Base-by-base conservation (phyloP, 2,888 invertebrate species). In the Papilio elwesi region DNA sequence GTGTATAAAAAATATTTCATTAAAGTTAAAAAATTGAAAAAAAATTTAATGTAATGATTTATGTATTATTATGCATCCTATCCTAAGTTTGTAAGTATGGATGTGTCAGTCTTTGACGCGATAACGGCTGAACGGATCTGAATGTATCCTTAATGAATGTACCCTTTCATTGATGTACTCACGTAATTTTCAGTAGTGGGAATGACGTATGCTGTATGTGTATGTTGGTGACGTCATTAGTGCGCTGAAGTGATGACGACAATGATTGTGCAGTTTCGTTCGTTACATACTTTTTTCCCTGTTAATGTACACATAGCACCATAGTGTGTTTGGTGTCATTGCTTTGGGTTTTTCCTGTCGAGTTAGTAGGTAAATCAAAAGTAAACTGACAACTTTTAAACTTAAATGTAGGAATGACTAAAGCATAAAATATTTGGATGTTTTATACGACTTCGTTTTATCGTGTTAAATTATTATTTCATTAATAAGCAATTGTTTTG, bases 191-290 rank as follows among this genome's bases (percentile, higher is more conserved):
- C 36, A 57, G 57, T 57, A 26, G 15, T 59, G 38, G 38, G 38
- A 38, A 16, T 65, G 48, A 49, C 49, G 49, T 65, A 26, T 49
- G 47, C 16, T 7, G 47, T 16, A n/a, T 43, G 38, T 59, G n/a
- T 38, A 16, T 43, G 15, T 63, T 63, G 47, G 16, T 65, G 70
- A 70, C 70, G 70, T 70, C 70, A 65, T 16, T 15, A 26, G 0
- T 26, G 26, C 10, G 15, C 6, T 65, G 12, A 13, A 55, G 1
- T 62, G 62, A 64, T 70, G 64, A 70, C 70, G 70, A 16, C 48
- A 64, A 64, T 70, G 64, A 64, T n/a, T 53, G 15, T 38, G 51
- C 62, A 69, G 43, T 62, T 51, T 12, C 13, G 10, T 8, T 7
- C 26, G n/a, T 7, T 6, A 13, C 11, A 12, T 52, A 38, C 7